Conservation (phyloP, 2,888 invertebrate species). For the Stenurella melanura region DNA sequence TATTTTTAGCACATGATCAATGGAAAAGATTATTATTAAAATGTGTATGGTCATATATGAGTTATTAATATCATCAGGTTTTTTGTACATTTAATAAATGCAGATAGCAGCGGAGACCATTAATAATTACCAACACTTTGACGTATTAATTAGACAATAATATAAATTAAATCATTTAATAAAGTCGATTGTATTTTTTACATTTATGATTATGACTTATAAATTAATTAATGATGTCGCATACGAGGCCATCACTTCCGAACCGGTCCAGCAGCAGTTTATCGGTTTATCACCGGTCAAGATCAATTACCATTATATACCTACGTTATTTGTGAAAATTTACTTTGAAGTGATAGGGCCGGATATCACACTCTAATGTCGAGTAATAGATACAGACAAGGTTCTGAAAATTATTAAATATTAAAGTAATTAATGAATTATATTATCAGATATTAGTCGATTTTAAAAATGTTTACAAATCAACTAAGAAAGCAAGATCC, state of each 20-base stretch:
- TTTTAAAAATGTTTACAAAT: too few species aligned
- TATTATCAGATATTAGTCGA: too few species aligned
- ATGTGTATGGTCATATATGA: neutral
- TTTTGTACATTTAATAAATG: slow-evolving; percentile 20
- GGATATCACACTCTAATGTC: neutral
- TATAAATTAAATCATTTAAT: slow-evolving; percentile 36
- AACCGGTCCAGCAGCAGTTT: slow-evolving; percentile 53
- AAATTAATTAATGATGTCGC: slow-evolving; percentile 61
- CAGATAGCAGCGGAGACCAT: slow-evolving; percentile 25
- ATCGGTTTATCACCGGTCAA: slow-evolving; percentile 49
- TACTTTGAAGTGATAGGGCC: neutral
- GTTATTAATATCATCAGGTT: slow-evolving; percentile 7
- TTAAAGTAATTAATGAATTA: too few species aligned
- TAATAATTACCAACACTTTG: slow-evolving; percentile 22
- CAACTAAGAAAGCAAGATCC: too few species aligned
- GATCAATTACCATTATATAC: slow-evolving; percentile 15
- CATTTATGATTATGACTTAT: slow-evolving; percentile 46
- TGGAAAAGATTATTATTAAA: slow-evolving; percentile 15
- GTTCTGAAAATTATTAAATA: too few species aligned
- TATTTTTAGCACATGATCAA: slow-evolving; percentile 3
- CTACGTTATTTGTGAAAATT: slow-evolving; percentile 10
- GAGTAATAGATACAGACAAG: neutral
- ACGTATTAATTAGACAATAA: slow-evolving; percentile 40
- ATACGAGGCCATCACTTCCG: slow-evolving; percentile 55
- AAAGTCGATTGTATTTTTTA: slow-evolving; percentile 33